phyloP scores from a whole-genome alignment of 2,888 invertebrate species.

The Exocentrus adspersus region DNA sequence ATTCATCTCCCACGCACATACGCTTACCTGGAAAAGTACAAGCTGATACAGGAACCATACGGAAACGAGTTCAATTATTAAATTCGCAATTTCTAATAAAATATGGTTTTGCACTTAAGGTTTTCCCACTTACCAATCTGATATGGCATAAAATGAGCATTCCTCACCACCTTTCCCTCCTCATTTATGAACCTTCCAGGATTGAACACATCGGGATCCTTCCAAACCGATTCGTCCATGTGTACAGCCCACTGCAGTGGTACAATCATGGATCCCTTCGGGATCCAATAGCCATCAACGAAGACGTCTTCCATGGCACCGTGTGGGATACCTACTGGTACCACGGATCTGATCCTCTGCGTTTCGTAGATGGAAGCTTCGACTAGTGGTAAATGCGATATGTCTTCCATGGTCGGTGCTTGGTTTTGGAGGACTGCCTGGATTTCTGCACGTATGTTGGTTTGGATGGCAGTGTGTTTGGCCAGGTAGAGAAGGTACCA shows the following conservation, averaged over 20 bases:
- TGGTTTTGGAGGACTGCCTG: conserved; percentile 51
- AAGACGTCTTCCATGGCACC: conserved; percentile 70
- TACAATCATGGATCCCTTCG: conserved; percentile 78
- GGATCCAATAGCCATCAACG: conserved; percentile 69
- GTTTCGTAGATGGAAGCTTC: conserved; percentile 83
- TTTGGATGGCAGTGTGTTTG: conserved; percentile 71
- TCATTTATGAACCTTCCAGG: conserved; percentile 76
- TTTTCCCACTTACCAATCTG: conserved; percentile 73
- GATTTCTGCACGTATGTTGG: conserved; percentile 70
- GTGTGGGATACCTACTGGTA: conserved; percentile 88
- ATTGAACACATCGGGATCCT: conserved; percentile 73
- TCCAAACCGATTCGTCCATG: conserved; percentile 75
- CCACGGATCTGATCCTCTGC: conserved; percentile 81
- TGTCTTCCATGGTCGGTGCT: conserved; percentile 67
- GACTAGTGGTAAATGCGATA: conserved; percentile 68
- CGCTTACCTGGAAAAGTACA: conserved; percentile 73
- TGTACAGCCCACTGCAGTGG: conserved; percentile 85
- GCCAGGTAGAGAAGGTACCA: conserved; percentile 87
- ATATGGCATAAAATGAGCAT: conserved; percentile 82
- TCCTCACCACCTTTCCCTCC: conserved; percentile 71
- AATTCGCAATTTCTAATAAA: too few relatives aligned
- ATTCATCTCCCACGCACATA: conserved; percentile 86
- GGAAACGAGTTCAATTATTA: too few relatives aligned
- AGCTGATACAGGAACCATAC: too few relatives aligned
- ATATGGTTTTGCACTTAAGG: too few relatives aligned